phyloP scores from a whole-genome alignment of 2,888 invertebrate genomes.

The Heliothis peltigera region DNA sequence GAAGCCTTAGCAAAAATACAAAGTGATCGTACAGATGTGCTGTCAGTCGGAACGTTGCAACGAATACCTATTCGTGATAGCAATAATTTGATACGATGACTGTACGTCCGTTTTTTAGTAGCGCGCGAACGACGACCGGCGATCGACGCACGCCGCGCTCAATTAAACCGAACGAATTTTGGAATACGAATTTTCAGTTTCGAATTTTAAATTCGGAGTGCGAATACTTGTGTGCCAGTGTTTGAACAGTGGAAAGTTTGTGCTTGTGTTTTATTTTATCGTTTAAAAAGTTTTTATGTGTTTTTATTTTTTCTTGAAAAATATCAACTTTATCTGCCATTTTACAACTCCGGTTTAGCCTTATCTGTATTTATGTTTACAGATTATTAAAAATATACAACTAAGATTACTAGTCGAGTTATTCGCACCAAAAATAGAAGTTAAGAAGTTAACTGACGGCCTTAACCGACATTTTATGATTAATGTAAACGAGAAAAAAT shows the following conservation, averaged over 20 bases:
- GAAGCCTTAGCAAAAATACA: constrained; percentile 59
- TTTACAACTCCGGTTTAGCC: constrained; percentile 58
- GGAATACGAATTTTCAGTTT: constrained; percentile 70
- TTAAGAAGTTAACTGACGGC: constrained; percentile 48
- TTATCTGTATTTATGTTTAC: constrained; percentile 65
- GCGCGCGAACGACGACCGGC: constrained; percentile 80
- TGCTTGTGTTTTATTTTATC: constrained; percentile 54
- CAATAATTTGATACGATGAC: constrained; percentile 77
- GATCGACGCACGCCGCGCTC: constrained; percentile 78
- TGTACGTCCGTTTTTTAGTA: constrained; percentile 78
- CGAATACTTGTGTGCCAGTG: constrained; percentile 70
- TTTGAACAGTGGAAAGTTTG: constrained; percentile 61
- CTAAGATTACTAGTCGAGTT: constrained; percentile 19
- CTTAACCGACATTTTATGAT: constrained; percentile 64
- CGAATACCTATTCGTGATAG: constrained; percentile 64
- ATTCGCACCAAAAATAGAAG: constrained; percentile 21
- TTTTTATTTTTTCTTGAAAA: constrained; percentile 13
- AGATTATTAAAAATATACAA: constrained; percentile 43
- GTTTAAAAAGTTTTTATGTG: constrained; percentile 28
- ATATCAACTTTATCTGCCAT: constrained; percentile 26
- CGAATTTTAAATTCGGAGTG: constrained; percentile 61
- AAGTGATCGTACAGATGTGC: constrained; percentile 51
- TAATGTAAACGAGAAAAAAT: constrained; percentile 41
- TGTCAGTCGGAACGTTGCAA: constrained; percentile 62
- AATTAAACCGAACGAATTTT: constrained; percentile 71